These are phyloP conservation scores for Anas platyrhynchos DNA, from an alignment of 2,113 vertebrate species.

Conservation along the genomic window DNA sequence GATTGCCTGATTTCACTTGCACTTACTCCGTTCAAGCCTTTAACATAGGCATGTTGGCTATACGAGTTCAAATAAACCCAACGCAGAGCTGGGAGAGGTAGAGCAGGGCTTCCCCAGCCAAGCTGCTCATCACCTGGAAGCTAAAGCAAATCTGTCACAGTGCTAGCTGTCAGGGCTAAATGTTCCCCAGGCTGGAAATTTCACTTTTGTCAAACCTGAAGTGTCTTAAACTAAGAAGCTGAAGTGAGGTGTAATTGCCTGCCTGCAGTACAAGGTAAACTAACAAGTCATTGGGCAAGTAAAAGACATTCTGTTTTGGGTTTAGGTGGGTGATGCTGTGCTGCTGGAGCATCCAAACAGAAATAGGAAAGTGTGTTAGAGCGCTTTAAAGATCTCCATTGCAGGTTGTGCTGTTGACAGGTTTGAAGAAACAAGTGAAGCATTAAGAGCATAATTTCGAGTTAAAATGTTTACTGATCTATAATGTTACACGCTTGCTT, in stretches of 20 bases:
- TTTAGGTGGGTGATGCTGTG: neutral
- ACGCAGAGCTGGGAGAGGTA: neutral
- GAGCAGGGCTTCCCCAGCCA: neutral
- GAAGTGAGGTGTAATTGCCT: neutral
- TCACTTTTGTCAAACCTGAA: neutral
- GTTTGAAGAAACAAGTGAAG: neutral
- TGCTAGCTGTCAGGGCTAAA: neutral
- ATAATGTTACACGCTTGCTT: neutral
- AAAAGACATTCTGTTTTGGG: rapidly evolving
- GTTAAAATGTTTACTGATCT: neutral
- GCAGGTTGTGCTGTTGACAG: neutral
- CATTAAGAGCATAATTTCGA: neutral
- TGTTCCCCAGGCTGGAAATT: neutral
- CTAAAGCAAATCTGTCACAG: neutral
- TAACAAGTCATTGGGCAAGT: neutral
- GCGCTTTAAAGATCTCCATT: neutral
- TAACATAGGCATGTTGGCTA: neutral
- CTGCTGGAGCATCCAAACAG: neutral
- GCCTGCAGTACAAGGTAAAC: neutral
- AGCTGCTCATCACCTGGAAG: neutral
- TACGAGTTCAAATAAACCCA: neutral
- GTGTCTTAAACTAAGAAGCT: neutral
- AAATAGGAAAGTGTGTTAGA: neutral
- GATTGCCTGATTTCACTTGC: neutral
- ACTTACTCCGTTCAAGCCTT: neutral